Evolutionary conservation across 2,113 vertebrate species (phyloP), one percentile per base, ranked within the genome.

Genomic region (Arothron firmamentum): DNA sequence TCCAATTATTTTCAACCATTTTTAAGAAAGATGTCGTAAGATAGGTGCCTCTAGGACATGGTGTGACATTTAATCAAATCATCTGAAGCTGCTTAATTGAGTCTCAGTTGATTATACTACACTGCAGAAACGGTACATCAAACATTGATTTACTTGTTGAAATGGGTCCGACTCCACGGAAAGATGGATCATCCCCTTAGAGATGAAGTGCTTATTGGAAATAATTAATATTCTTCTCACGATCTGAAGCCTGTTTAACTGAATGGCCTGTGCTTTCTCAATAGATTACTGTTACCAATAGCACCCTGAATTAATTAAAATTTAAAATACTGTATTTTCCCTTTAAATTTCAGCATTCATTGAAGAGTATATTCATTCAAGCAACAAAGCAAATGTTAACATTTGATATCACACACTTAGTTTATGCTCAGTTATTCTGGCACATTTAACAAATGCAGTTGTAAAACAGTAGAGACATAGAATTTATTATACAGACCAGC

Each of bases 191-290:
- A 18, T 72, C 17, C 43, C 34, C 19, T 43, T 51, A n/a, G 47
- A 3, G 43, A 7, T 49, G 49, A 71, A 67, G 56, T 53, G 25
- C 23, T 64, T 61, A 84, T 72, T 74, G 50, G 31, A 77, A 65
- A 41, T 45, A 20, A 0, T 72, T 77, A 57, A 67, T 41, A 20
- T 67, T 48, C 46, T 72, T 72, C 57, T 56, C 41, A 79, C 65
- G 45, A 68, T 70, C 65, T 56, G 6, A 45, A 42, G 49, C 65
- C 47, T 65, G 52, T 67, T 67, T 49, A 67, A 16, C 47, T 72
- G 15, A 75, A 66, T 65, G 52, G 17, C 34, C 34, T 42, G 10
- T 59, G 38, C 45, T 48, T 21, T 46, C 50, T 72, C 56, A 51
- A 28, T 45, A 12, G 58, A 52, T 18, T 54, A 25, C 58, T 34